Evolutionary conservation across 30 jellyfish, hydroid and myxozoan genomes (phyloP), one percentile per base, ranked within the genome.

Genomic region (Clytia hemisphaerica): DNA sequence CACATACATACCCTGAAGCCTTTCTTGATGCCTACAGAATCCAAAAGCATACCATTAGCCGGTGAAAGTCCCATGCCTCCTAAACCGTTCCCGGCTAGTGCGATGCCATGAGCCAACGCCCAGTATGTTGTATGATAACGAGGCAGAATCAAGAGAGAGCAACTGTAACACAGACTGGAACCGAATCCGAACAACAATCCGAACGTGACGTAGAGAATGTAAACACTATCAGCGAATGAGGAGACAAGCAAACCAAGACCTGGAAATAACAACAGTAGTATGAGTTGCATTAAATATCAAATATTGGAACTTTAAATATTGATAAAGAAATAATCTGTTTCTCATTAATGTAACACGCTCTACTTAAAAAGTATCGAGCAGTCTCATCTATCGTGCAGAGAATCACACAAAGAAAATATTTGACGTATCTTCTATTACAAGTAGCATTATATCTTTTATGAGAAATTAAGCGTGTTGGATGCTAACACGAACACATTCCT

Each of bases 21-120:
- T 4, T 46, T 61, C 58, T 72, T 77, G 64, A 54, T 76, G 2
- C 95, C 95, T 36, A 50, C 66, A 1, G 49, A 67, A 15, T 74
- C 22, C 34, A 85, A 75, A 26, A 77, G 16, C 34, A 29, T 44
- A 45, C 74, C 93, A 45, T 75, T 58, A 42, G 70, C 55, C 14
- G 95, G 95, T 16, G 95, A 84, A 35, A 85, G 47, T 6, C 88
- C 93, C 62, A 85, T 60, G 4, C 93, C 95, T 3, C 95, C 95
- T 45, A 79, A 47, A 55, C 95, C 91, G 73, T 77, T 77, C 22
- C 95, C 95, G 24, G 88, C 72, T 19, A 77, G 58, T 6, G 93
- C 95, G n/a, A 85, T 71, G 48, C 95, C 95, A 77, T 85, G 93
- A 21, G 95, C 95, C 40, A 77, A 35, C 7, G 92, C 70, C 93